Evolutionary conservation across 2,888 invertebrate species (phyloP).

Genomic region (Allolobophora icterica): DNA sequence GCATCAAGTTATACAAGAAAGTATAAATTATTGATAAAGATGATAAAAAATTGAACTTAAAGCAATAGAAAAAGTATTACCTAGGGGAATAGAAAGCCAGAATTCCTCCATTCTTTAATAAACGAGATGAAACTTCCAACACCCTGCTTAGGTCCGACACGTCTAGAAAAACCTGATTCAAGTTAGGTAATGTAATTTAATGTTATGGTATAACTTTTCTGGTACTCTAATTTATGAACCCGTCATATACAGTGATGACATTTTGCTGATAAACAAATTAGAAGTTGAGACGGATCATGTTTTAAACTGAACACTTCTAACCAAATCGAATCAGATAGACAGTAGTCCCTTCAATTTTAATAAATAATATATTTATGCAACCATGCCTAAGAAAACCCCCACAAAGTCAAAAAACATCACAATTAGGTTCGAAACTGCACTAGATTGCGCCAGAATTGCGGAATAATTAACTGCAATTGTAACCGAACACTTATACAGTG

Average conservation of each 20-base stretch:
- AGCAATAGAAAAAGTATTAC: neutral
- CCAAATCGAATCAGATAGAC: neutral
- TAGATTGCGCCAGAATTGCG: too few relatives aligned
- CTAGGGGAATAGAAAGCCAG: conserved; percentile 13
- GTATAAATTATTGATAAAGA: neutral
- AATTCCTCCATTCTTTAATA: conserved; percentile 13
- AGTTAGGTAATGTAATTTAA: neutral
- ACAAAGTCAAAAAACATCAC: too few relatives aligned
- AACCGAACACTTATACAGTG: too few relatives aligned
- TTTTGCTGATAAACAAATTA: neutral
- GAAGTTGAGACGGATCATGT: neutral
- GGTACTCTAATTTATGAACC: neutral
- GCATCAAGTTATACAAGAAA: too few relatives aligned
- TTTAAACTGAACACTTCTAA: neutral
- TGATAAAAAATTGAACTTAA: neutral
- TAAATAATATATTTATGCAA: too few relatives aligned
- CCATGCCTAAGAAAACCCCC: too few relatives aligned
- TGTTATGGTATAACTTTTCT: neutral
- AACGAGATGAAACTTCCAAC: conserved; percentile 6
- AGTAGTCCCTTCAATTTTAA: too few relatives aligned
- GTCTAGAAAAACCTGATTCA: conserved; percentile 26
- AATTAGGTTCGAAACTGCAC: too few relatives aligned
- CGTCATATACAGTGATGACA: neutral
- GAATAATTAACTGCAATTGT: too few relatives aligned
- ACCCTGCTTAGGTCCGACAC: neutral